Evolutionary conservation across 2,113 vertebrate species (phyloP).

Genomic region (Megaceryle maxima): DNA sequence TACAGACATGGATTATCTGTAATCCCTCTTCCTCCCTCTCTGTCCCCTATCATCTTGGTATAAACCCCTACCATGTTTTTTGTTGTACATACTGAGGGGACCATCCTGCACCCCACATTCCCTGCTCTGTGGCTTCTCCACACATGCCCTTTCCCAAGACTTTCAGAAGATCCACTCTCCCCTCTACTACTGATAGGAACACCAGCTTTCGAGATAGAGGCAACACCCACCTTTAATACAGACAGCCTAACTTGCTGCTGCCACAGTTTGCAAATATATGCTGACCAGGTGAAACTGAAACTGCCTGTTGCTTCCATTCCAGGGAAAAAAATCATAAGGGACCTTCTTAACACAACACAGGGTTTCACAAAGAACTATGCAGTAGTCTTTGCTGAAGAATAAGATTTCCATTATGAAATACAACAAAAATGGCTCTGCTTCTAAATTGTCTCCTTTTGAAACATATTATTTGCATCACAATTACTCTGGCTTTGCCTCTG

Average conservation of each 20-base stretch:
- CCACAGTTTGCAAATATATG: neutral
- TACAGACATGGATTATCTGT: neutral
- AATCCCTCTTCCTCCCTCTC: neutral
- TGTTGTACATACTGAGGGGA: neutral
- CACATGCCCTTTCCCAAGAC: neutral
- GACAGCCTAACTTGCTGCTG: neutral
- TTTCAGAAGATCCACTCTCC: neutral
- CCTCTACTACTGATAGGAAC: neutral
- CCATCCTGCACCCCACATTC: neutral
- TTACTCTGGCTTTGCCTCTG: neutral
- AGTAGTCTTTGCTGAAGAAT: neutral
- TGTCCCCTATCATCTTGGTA: neutral
- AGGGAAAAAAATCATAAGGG: neutral
- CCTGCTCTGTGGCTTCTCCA: neutral
- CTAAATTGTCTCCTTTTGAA: neutral
- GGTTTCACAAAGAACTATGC: neutral
- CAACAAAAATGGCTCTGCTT: neutral
- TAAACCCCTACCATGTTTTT: neutral
- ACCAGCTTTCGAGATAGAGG: neutral
- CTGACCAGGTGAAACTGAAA: neutral
- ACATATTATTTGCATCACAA: neutral
- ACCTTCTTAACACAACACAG: accelerated
- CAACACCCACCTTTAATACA: neutral
- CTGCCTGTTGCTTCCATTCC: neutral
- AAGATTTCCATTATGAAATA: neutral